Evolutionary conservation across 1,140 invertebrate species (phyloP), one percentile per base, ranked within the genome.

Genomic region (Coboldia fuscipes): DNA sequence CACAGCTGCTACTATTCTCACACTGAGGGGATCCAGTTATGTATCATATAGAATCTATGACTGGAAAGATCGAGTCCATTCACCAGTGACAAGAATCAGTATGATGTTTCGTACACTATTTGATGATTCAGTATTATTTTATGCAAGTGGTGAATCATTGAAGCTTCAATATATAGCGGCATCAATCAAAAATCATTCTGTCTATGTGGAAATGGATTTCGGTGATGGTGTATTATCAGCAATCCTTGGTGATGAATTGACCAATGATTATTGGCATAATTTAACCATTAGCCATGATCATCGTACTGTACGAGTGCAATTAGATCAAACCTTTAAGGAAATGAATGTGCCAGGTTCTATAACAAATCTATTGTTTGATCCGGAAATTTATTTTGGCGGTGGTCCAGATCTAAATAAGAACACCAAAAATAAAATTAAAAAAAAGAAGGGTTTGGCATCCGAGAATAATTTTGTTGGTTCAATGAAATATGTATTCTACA

Each of bases 21-120:
- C 86, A 0, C 56, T 92, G 9, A 65, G 80, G 39, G 86, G 88
- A 0, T 88, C 85, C 34, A 89, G 86, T 18, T 92, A 84, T 59
- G 73, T 94, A 2, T 88, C 82, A 1, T 92, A 90, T 54, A 65
- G 83, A 33, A 78, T 92, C 12, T 92, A 90, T 50, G 79, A 88
- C 45, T 88, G 82, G 77, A 83, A 85, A 50, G 83, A 90, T 55
- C 65, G 81, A 26, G 77, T 86, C 8, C 81, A 90, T 49, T 83
- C 82, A 1, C 77, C 82, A 16, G 71, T 72, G 7, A 88, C 79
- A 39, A 64, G 80, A 41, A 80, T 92, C 37, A 86, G 85, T 46
- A 58, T 93, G 38, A 67, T 79, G 46, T 92, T 93, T 53, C 84
- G 82, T 69, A 81, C 80, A 30, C 65, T 73, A 46, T 82, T 80